Percentiles rank a stretch among this genome's conserved stretches.
These are phyloP conservation scores for Tichodroma muraria DNA, from an alignment of 2,113 vertebrate species.

Conservation along the genomic window DNA sequence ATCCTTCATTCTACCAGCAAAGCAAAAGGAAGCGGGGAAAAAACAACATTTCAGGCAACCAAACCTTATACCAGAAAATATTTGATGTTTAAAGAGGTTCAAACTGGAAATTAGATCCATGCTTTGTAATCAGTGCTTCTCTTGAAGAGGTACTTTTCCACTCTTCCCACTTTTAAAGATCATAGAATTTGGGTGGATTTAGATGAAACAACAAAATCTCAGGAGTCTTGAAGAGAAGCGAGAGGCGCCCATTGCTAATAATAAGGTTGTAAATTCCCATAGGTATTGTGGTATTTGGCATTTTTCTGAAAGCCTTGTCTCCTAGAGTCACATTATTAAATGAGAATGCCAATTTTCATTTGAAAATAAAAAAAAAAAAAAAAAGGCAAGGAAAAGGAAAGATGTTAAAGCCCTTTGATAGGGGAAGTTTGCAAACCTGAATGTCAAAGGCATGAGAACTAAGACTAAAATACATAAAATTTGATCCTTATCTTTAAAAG, in stretches of 20 bases:
- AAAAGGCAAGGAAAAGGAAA: neutral
- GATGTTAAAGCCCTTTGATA: constrained; percentile 30
- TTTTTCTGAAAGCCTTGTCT: constrained; percentile 49
- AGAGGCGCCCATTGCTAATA: neutral
- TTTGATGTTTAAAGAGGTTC: neutral
- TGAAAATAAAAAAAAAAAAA: neutral
- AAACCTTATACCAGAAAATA: neutral
- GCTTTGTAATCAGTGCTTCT: neutral
- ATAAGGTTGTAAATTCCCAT: constrained; percentile 11
- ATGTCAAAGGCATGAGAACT: constrained; percentile 57
- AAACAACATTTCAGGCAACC: neutral
- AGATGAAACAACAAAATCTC: constrained; percentile 28
- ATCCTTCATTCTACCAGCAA: neutral
- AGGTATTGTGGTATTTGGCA: constrained; percentile 19
- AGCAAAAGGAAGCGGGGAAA: neutral
- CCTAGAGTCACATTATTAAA: neutral
- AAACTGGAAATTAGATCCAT: neutral
- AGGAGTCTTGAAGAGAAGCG: neutral
- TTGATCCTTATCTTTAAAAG: constrained; percentile 59
- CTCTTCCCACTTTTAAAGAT: constrained; percentile 17
- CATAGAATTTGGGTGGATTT: constrained; percentile 24
- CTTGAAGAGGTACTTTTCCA: neutral
- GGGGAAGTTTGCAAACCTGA: constrained; percentile 19
- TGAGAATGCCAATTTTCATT: constrained; percentile 22
- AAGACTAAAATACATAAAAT: constrained; percentile 29